Conservation (phyloP, 2,888 invertebrate species). For the Philhelius pedissequus region DNA sequence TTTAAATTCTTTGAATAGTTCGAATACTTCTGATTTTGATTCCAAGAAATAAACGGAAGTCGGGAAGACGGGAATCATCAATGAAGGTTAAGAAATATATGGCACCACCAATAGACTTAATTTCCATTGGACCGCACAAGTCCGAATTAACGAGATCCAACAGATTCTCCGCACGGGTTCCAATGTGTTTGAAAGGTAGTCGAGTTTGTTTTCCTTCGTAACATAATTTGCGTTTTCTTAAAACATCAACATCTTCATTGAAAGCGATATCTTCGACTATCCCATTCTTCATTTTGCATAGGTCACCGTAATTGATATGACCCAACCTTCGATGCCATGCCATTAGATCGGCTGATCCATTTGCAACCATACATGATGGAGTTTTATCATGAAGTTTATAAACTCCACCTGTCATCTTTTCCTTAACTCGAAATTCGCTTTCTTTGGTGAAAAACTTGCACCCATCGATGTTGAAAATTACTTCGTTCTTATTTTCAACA, state of each 20-base stretch:
- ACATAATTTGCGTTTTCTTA: background rate
- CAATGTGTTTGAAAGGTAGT: conserved; percentile 47
- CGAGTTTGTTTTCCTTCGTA: conserved; percentile 61
- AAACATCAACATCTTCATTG: background rate
- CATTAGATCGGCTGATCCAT: background rate
- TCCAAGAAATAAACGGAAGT: background rate
- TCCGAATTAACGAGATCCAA: background rate
- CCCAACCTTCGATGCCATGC: background rate
- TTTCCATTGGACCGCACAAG: background rate
- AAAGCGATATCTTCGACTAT: background rate
- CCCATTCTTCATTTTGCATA: background rate
- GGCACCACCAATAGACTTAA: background rate
- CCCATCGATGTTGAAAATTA: background rate
- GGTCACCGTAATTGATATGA: background rate
- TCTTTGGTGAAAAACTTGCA: background rate
- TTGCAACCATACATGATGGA: background rate
- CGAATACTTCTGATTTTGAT: background rate
- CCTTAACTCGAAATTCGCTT: background rate
- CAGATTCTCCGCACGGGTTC: conserved; percentile 37
- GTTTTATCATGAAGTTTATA: background rate
- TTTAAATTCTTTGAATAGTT: background rate
- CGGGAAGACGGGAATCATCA: background rate
- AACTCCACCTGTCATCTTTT: too few species aligned
- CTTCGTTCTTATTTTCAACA: background rate
- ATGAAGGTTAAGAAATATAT: background rate